These are phyloP conservation scores for Drosophila simulans DNA, from an alignment of 1,140 invertebrate species.

Conservation along the genomic window DNA sequence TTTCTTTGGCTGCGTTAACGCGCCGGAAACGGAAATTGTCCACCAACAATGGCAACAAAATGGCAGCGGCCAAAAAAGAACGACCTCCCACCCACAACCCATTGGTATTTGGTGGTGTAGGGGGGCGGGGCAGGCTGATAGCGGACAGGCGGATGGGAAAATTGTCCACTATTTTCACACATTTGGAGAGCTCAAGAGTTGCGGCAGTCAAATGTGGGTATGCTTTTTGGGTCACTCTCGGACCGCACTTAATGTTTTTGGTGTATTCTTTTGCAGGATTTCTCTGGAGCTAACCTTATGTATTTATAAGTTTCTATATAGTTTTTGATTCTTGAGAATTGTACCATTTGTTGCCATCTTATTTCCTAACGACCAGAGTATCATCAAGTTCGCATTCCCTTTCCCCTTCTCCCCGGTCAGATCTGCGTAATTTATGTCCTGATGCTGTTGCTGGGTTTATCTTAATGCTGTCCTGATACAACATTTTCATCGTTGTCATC, in stretches of 20 bases:
- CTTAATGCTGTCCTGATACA: conserved; percentile 80
- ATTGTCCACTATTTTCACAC: conserved; percentile 81
- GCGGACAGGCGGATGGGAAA: conserved; percentile 11
- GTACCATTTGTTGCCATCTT: background rate
- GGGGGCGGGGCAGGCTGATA: background rate
- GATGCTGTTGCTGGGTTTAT: conserved; percentile 78
- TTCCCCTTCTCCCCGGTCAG: conserved; percentile 1
- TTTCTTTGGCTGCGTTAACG: conserved; percentile 60
- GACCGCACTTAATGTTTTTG: conserved; percentile 27
- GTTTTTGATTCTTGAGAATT: conserved; percentile 13
- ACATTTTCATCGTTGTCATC: conserved; percentile 65
- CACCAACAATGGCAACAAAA: conserved; percentile 77
- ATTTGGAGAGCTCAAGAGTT: conserved; percentile 51
- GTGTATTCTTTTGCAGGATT: conserved; percentile 3
- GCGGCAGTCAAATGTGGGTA: conserved; percentile 4
- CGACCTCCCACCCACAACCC: conserved; percentile 46
- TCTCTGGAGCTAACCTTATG: background rate
- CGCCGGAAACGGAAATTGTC: conserved; percentile 81
- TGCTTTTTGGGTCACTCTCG: conserved; percentile 15
- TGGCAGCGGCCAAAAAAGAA: conserved; percentile 60
- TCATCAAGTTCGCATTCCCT: conserved; percentile 8
- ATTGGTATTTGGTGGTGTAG: conserved; percentile 9
- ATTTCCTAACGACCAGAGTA: conserved; percentile 3
- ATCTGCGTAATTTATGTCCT: conserved; percentile 61
- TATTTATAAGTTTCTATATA: background rate